Conservation (phyloP, 2,797 vertebrate species). For the Malacoraja senta region DNA sequence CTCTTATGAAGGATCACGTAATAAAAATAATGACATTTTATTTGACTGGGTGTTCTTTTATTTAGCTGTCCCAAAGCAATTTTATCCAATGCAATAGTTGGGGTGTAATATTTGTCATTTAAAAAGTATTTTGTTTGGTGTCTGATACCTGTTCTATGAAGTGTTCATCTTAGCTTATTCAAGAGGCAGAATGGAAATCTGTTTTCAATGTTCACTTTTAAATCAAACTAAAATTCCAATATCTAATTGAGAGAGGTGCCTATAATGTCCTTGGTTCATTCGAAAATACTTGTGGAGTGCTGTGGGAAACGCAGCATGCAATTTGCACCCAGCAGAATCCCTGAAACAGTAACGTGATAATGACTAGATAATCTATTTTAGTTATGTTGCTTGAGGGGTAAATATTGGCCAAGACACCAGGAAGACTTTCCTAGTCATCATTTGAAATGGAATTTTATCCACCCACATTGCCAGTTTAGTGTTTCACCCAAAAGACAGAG, state of each 20-base stretch:
- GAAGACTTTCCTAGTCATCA: background rate
- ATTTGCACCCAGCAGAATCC: background rate
- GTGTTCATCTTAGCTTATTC: background rate
- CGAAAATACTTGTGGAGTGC: background rate
- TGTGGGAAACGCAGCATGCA: background rate
- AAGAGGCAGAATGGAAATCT: no score
- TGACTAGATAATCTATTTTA: background rate
- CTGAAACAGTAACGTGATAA: background rate
- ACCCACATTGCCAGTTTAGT: no score
- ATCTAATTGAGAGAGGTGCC: background rate
- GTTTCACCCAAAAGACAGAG: background rate
- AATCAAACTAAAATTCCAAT: background rate
- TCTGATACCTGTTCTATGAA: background rate
- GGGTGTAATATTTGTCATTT: background rate
- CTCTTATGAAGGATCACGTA: background rate
- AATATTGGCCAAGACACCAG: background rate
- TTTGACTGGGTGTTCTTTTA: background rate
- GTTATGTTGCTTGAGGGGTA: background rate
- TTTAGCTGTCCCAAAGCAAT: background rate
- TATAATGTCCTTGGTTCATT: background rate
- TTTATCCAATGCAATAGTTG: background rate
- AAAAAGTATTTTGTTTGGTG: background rate
- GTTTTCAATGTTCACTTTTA: background rate
- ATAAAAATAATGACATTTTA: background rate
- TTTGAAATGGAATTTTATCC: background rate